These are phyloP conservation scores for Chromis chromis DNA, from an alignment of 2,797 vertebrate genomes.

Conservation along the genomic window DNA sequence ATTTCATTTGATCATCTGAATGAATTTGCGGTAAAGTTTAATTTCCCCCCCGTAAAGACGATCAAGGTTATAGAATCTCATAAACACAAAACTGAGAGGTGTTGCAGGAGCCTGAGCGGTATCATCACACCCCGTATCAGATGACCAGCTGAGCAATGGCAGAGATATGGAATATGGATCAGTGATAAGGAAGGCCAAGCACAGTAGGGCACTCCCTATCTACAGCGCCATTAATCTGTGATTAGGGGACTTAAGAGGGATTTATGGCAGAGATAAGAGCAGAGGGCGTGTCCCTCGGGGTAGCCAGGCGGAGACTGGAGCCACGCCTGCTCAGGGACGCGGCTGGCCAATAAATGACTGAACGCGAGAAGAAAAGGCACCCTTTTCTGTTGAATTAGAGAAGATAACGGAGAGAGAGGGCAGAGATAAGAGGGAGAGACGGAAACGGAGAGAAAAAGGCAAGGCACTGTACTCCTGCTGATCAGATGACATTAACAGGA, in stretches of 20 bases:
- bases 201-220: constrained; percentile 76
- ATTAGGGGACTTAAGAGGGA: constrained; percentile 85
- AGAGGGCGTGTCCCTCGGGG: constrained; percentile 74
- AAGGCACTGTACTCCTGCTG: constrained; percentile 52
- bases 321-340: constrained; percentile 54
- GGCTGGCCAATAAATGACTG: constrained; percentile 53
- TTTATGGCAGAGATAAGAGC: constrained; percentile 84
- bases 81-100: constrained; percentile 59
- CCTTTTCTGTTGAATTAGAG: constrained; percentile 71
- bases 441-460: constrained; percentile 57
- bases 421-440: constrained; percentile 59
- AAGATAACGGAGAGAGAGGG: constrained; percentile 58
- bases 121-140: constrained; percentile 57
- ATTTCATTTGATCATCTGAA: constrained; percentile 26
- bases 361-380: constrained; percentile 59
- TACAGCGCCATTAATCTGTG: constrained; percentile 82
- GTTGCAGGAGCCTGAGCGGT: constrained; percentile 20
- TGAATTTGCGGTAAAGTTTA: constrained; percentile 39
- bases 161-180: constrained; percentile 72
- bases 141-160: constrained; percentile 63
- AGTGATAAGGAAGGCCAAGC: constrained; percentile 75
- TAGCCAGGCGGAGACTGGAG: constrained; percentile 52
- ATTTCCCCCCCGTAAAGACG: constrained; percentile 45
- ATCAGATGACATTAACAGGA: constrained; percentile 76
- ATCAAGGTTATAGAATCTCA: constrained; percentile 57